Conservation (phyloP, 2,888 invertebrate species). For the Caenorhabditis sp. region DNA sequence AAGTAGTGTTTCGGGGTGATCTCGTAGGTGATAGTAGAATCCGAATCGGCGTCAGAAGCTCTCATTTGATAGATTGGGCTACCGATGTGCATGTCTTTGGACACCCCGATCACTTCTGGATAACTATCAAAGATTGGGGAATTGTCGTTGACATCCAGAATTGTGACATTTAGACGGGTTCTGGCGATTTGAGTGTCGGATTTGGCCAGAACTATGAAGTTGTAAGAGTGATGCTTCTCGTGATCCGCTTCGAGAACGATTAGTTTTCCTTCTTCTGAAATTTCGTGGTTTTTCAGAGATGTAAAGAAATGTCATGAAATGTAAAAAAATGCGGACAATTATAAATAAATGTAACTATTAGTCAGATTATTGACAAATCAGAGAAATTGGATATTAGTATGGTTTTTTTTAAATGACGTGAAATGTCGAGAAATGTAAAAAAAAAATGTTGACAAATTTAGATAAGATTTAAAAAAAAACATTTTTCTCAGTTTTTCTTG, state of each 20-base stretch:
- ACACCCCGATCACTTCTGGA: constrained; percentile 43
- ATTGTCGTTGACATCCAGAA: constrained; percentile 68
- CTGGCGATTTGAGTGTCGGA: constrained; percentile 11
- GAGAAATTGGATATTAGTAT: no score
- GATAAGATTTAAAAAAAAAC: no score
- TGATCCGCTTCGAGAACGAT: constrained; percentile 62
- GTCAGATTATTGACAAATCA: no score
- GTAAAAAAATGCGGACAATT: no score
- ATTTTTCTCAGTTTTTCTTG: no score
- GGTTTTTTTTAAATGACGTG: no score
- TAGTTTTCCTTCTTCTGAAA: constrained; percentile 51
- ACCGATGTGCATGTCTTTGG: constrained; percentile 17
- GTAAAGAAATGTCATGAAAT: no score
- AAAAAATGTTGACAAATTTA: no score
- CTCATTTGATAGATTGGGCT: constrained; percentile 34
- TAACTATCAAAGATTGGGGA: constrained; percentile 54
- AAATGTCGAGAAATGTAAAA: no score
- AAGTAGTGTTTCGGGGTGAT: constrained; percentile 43
- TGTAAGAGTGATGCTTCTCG: constrained; percentile 50
- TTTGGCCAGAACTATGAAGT: constrained; percentile 52
- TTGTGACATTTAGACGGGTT: constrained; percentile 56
- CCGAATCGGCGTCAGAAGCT: constrained; percentile 56
- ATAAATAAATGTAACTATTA: no score
- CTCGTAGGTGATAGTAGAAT: constrained; percentile 45
- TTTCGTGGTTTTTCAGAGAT: background rate